These are phyloP conservation scores for Aegithalos caudatus DNA, from an alignment of 2,113 vertebrate species.

Conservation along the genomic window DNA sequence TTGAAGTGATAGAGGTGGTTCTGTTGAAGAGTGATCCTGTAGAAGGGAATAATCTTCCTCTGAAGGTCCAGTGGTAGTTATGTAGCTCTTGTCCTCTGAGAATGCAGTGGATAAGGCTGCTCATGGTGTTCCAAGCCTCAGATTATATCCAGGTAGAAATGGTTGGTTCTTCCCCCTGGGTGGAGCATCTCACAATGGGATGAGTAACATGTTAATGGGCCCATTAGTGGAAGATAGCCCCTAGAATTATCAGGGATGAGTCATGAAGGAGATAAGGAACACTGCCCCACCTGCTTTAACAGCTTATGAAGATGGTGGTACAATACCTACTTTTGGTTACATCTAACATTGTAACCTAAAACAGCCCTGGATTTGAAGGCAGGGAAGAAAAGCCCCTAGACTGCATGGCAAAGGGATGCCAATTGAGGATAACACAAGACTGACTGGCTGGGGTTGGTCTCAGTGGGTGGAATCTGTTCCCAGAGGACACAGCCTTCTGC, in stretches of 20 bases:
- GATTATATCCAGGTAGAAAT: background rate
- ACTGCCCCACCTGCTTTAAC: too few relatives aligned
- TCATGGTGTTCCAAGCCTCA: fast-evolving
- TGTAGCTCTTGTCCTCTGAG: background rate
- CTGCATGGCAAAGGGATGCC: background rate
- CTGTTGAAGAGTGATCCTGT: background rate
- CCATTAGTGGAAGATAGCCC: too few relatives aligned
- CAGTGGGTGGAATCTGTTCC: background rate
- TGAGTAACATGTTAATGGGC: background rate
- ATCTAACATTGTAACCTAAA: background rate
- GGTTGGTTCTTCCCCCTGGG: background rate
- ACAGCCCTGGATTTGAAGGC: background rate
- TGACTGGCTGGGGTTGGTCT: background rate
- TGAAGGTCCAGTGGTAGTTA: background rate
- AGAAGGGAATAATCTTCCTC: background rate
- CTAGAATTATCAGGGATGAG: background rate
- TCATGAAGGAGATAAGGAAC: too few relatives aligned
- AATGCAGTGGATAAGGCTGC: background rate
- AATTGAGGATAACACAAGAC: background rate
- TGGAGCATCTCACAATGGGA: fast-evolving
- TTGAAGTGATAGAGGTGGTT: background rate
- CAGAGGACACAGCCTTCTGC: background rate
- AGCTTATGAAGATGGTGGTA: background rate
- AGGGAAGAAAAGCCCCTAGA: background rate
- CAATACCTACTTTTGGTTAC: background rate